Percentiles rank a stretch among this genome's conserved stretches.
Evolutionary conservation across 2,113 vertebrate genomes (phyloP).

Genomic region (Periophthalmus modestus): DNA sequence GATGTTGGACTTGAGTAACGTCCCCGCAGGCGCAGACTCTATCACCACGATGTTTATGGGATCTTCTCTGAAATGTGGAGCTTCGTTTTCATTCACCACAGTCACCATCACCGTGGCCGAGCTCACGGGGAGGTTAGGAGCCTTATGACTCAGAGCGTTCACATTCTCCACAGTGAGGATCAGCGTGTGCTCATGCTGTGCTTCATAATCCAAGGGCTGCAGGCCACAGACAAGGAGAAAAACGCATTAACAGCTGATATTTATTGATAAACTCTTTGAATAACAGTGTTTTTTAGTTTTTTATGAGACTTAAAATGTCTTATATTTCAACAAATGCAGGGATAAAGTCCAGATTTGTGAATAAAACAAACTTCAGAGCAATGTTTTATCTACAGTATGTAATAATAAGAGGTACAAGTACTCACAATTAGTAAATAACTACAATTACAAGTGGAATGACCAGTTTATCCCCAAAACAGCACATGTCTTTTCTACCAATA

Average conservation of each 20-base stretch:
- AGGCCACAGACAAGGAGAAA: constrained; percentile 12
- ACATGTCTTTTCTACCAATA: no score
- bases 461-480: no score
- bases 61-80: constrained; percentile 83
- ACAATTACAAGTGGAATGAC: no score
- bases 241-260: not conserved
- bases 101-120: constrained; percentile 78
- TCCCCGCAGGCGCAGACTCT: constrained; percentile 82
- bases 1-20: constrained; percentile 76
- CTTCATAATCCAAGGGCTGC: constrained; percentile 90
- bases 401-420: no score
- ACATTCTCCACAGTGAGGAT: constrained; percentile 82
- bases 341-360: no score
- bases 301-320: no score
- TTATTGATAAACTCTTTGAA: not conserved
- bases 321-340: no score
- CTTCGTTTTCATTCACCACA: constrained; percentile 87
- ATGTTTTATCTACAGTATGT: no score
- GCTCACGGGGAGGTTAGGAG: constrained; percentile 64
- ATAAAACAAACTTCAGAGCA: not conserved
- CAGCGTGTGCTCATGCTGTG: constrained; percentile 68
- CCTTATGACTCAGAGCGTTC: constrained; percentile 72
- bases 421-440: no score
- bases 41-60: constrained; percentile 81
- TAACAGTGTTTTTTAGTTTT: no score